Conservation (phyloP, 2,888 invertebrate genomes). For the Epirrita christyi region DNA sequence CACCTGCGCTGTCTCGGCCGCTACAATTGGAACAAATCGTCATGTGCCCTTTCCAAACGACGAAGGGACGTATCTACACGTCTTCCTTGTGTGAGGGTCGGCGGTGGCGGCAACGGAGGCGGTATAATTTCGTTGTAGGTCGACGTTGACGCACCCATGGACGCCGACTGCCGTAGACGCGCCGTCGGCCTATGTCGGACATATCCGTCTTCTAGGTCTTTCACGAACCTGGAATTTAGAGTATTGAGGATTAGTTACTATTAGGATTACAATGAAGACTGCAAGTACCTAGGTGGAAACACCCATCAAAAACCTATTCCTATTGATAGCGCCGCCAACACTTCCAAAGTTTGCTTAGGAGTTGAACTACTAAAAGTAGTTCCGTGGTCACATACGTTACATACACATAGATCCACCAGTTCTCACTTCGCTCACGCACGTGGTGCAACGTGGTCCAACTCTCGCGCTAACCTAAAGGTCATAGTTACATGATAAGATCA, state of each 20-base stretch:
- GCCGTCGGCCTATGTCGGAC: constrained; percentile 82
- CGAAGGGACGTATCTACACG: constrained; percentile 92
- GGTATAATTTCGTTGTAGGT: constrained; percentile 79
- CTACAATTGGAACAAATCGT: constrained; percentile 97
- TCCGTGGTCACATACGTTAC: no score
- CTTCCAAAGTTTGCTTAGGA: no score
- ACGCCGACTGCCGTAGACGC: constrained; percentile 84
- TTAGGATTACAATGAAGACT: no score
- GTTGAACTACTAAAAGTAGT: no score
- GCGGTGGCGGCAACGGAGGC: constrained; percentile 83
- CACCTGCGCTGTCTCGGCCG: constrained; percentile 83
- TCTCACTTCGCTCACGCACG: no score
- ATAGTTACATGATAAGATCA: no score
- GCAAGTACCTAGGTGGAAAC: no score
- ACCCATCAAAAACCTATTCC: no score
- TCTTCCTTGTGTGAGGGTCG: constrained; percentile 92
- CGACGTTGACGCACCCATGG: constrained; percentile 75
- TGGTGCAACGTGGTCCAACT: no score
- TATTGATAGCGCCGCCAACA: no score
- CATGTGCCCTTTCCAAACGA: constrained; percentile 93
- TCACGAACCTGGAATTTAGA: constrained; percentile 77
- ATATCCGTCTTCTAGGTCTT: constrained; percentile 82
- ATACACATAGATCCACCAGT: no score
- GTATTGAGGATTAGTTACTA: background rate
- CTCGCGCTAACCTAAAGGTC: no score